Percentiles rank a stretch among this genome's conserved stretches.
Conservation (phyloP, 2,888 invertebrate species). For the Drosophila tripunctata region DNA sequence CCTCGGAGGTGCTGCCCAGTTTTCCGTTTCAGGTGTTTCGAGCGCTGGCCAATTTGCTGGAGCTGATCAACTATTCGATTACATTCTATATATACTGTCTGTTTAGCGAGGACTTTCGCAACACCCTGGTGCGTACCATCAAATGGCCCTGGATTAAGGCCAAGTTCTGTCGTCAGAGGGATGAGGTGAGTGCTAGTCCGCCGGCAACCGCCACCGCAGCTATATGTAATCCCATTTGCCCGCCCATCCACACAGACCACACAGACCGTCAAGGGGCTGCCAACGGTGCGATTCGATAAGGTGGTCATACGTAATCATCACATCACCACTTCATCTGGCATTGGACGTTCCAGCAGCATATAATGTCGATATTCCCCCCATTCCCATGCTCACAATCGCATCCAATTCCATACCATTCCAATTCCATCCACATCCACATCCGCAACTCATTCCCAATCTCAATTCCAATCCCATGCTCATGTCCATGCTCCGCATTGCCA, state of each 20-base stretch:
- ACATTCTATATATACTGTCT: conserved; percentile 92
- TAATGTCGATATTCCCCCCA: conserved; percentile 50
- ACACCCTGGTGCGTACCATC: conserved; percentile 88
- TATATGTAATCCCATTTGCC: conserved; percentile 38
- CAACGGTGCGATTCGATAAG: conserved; percentile 64
- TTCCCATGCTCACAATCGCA: background rate
- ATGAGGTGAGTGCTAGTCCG: conserved; percentile 79
- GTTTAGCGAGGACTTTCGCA: conserved; percentile 91
- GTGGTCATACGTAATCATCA: conserved; percentile 67
- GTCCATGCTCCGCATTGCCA: too few relatives aligned
- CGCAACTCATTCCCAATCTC: too few relatives aligned
- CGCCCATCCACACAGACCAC: conserved; percentile 55
- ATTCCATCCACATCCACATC: too few relatives aligned
- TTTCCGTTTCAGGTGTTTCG: conserved; percentile 89
- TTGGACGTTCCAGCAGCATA: conserved; percentile 83
- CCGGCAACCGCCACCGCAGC: conserved; percentile 48
- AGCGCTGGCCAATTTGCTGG: conserved; percentile 89
- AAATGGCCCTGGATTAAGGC: conserved; percentile 85
- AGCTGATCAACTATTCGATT: conserved; percentile 90
- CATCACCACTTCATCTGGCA: conserved; percentile 83
- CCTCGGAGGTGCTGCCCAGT: conserved; percentile 86
- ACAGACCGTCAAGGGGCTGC: conserved; percentile 31
- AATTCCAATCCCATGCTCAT: too few relatives aligned
- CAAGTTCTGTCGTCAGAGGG: conserved; percentile 78
- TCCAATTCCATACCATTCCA: background rate